Base-by-base conservation (phyloP, 2,797 vertebrate species). In the Silurus lanzhouensis region DNA sequence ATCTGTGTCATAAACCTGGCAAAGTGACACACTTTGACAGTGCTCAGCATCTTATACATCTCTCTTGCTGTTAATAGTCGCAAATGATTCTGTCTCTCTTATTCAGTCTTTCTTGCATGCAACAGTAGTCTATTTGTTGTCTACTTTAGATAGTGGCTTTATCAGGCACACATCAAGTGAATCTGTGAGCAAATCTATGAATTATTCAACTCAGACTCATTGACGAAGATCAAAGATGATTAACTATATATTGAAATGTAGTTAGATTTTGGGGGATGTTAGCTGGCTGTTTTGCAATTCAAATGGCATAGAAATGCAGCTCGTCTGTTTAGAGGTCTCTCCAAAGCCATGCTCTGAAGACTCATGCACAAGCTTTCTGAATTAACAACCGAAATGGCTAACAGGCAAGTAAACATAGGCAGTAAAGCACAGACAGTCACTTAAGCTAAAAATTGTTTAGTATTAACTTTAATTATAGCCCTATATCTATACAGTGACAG, bases 271-370 rank as follows among this genome's bases (percentile, higher is more conserved):
- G 76, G 58, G 60, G 31, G 76, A 78, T 27, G 76, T 61, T 78
- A n/a, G 78, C 13, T 52, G n/a, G 63, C n/a, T 66, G 61, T 66
- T 64, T 80, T 81, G n/a, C 25, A 66, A 66, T 27, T 52, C 78
- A 81, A 81, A 81, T 67, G 66, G 44, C 2, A 81, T 27, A 27
- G 14, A 66, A 81, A 81, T 66, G 15, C 46, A 66, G 60, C 22
- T 6, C 14, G 14, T 48, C 4, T 22, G 6, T 80, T n/a, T 46
- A 31, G 55, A 22, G 3, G 13, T 64, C 27, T 25, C 22, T 80
- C 14, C 12, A 10, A 63, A 63, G 58, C 38, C 38, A 48, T 8
- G 3, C 78, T 31, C 44, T 52, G 2, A 80, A 66, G 77, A 63
- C 58, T 22, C 31, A 38, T 38, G 5, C 1, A 7, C 20, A 64